Percentiles rank a stretch among this genome's conserved stretches.
Conservation (phyloP, 2,888 invertebrate genomes). For the Labia minor region DNA sequence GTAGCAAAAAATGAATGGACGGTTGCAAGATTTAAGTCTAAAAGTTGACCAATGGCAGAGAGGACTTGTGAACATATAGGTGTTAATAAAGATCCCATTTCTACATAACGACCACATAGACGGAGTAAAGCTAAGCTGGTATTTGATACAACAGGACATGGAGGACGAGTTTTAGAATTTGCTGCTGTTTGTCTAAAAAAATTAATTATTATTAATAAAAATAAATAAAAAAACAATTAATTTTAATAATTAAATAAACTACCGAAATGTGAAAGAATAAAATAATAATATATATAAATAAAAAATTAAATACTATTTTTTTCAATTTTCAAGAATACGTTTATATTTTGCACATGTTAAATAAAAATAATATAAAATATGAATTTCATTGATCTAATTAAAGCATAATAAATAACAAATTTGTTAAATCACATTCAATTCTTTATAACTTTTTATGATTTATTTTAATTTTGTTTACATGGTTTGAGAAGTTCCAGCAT, state of each 20-base stretch:
- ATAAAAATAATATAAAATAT: too few species aligned
- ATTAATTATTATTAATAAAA: not conserved
- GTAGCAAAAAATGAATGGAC: slow-evolving; percentile 77
- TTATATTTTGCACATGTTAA: too few species aligned
- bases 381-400: too few species aligned
- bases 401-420: too few species aligned
- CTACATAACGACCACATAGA: slow-evolving; percentile 82
- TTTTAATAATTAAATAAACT: too few species aligned
- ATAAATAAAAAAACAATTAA: too few species aligned
- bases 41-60: slow-evolving; percentile 80
- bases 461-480: not conserved
- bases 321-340: too few species aligned
- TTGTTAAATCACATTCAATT: too few species aligned
- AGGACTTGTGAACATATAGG: slow-evolving; percentile 86
- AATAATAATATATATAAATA: too few species aligned
- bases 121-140: slow-evolving; percentile 81
- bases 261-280: too few species aligned
- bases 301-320: not conserved
- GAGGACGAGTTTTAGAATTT: not conserved
- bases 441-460: too few species aligned
- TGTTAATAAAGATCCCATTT: slow-evolving; percentile 79
- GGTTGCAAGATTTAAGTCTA: slow-evolving; percentile 85
- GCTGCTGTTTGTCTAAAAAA: not conserved
- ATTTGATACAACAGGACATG: slow-evolving; percentile 65
- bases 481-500: not conserved